A percentile compares a stretch with the other conserved stretches of the same genome.
Evolutionary conservation across 2,113 vertebrate species (phyloP).

Genomic region (Mystacornis crossleyi): DNA sequence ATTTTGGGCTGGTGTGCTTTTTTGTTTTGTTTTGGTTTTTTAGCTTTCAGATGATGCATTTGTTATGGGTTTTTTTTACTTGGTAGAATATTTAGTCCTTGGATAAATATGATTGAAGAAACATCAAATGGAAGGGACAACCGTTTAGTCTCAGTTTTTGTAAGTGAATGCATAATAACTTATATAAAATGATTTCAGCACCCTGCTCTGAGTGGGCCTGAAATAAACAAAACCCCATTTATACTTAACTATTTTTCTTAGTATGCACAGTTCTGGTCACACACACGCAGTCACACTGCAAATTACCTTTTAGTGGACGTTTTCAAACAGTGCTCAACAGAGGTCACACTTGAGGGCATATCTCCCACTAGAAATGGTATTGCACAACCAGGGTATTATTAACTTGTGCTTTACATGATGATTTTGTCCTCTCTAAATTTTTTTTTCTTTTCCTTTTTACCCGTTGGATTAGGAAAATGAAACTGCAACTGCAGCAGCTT

Average conservation of each 20-base stretch:
- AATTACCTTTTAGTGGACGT: too few species aligned
- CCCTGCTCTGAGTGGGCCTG: not conserved
- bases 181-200: not conserved
- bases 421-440: not conserved
- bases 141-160: not conserved
- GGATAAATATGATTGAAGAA: not conserved
- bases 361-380: not conserved
- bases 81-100: not conserved
- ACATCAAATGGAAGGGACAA: not conserved
- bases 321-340: not conserved
- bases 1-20: not conserved
- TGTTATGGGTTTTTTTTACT: not conserved
- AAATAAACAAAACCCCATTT: not conserved
- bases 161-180: not conserved
- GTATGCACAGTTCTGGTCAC: not conserved
- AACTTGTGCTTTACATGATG: not conserved
- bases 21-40: not conserved
- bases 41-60: not conserved
- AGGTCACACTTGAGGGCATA: not conserved
- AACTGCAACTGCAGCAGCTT: slow-evolving; percentile 83
- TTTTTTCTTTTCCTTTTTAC: not conserved
- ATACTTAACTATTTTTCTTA: not conserved
- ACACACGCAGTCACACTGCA: not conserved
- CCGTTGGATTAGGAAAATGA: slow-evolving; percentile 80
- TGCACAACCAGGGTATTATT: not conserved